These are phyloP conservation scores for Anser cygnoides DNA, from an alignment of 2,113 vertebrate genomes.

Conservation along the genomic window DNA sequence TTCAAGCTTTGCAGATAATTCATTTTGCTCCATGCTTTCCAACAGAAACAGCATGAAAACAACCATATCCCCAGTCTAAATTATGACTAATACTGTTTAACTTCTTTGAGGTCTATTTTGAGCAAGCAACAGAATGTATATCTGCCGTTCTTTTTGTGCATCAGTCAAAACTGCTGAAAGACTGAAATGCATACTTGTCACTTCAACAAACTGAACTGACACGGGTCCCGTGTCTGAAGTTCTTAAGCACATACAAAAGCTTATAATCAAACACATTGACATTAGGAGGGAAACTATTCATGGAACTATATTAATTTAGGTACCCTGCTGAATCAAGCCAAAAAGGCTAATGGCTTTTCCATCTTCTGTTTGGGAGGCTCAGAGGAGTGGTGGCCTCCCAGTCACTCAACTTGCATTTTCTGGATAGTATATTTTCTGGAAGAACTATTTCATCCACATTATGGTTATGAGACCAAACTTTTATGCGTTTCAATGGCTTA, in stretches of 20 bases:
- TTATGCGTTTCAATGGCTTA: neutral
- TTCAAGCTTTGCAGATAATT: constrained; percentile 6
- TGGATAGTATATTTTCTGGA: neutral
- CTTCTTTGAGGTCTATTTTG: constrained; percentile 24
- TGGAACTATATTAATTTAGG: neutral
- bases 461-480: neutral
- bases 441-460: neutral
- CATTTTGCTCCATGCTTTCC: neutral
- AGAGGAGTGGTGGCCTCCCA: neutral
- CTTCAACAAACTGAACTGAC: neutral
- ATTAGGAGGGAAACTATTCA: neutral
- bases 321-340: constrained; percentile 5
- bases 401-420: neutral
- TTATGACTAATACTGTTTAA: constrained; percentile 28
- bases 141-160: accelerated
- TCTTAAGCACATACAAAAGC: neutral
- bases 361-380: neutral
- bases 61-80: neutral
- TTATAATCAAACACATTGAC: neutral
- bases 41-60: constrained; percentile 27
- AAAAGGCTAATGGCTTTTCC: constrained; percentile 28
- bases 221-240: neutral
- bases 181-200: neutral
- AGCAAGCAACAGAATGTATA: neutral
- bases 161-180: neutral